These are phyloP conservation scores for Lordiphosa stackelbergi DNA, from an alignment of 1,140 invertebrate genomes.

Conservation along the genomic window DNA sequence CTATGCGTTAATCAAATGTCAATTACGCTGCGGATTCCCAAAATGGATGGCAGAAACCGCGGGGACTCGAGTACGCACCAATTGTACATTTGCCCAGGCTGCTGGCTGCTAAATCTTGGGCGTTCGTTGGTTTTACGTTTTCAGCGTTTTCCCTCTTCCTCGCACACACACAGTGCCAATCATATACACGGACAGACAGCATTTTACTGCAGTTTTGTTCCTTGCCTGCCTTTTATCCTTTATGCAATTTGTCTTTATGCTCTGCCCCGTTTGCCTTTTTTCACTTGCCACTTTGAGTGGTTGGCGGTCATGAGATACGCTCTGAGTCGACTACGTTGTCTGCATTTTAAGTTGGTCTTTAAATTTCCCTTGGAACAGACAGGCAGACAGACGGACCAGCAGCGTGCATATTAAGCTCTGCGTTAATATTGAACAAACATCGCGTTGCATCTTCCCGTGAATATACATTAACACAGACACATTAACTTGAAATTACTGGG, in stretches of 20 bases:
- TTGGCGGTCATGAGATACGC: constrained; percentile 51
- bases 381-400: background rate
- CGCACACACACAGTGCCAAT: constrained; percentile 21
- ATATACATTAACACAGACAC: constrained; percentile 15
- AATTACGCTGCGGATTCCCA: constrained; percentile 59
- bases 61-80: constrained; percentile 11
- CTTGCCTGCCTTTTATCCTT: constrained; percentile 41
- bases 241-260: constrained; percentile 60
- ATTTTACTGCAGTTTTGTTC: constrained; percentile 32
- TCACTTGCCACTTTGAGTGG: constrained; percentile 34
- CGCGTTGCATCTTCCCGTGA: constrained; percentile 18
- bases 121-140: constrained; percentile 27
- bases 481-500: background rate
- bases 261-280: constrained; percentile 22
- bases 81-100: constrained; percentile 15
- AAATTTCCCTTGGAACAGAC: constrained; percentile 30
- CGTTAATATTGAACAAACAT: constrained; percentile 21
- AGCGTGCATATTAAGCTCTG: constrained; percentile 45
- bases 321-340: constrained; percentile 24
- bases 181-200: constrained; percentile 28
- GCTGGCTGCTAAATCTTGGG: constrained; percentile 3
- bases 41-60: constrained; percentile 29
- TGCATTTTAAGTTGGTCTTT: constrained; percentile 56
- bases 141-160: constrained; percentile 23
- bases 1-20: constrained; percentile 69